Percentiles rank a stretch among this genome's conserved stretches.
These are phyloP conservation scores for Procambarus virginalis DNA, from an alignment of 1,140 invertebrate species.

Conservation along the genomic window DNA sequence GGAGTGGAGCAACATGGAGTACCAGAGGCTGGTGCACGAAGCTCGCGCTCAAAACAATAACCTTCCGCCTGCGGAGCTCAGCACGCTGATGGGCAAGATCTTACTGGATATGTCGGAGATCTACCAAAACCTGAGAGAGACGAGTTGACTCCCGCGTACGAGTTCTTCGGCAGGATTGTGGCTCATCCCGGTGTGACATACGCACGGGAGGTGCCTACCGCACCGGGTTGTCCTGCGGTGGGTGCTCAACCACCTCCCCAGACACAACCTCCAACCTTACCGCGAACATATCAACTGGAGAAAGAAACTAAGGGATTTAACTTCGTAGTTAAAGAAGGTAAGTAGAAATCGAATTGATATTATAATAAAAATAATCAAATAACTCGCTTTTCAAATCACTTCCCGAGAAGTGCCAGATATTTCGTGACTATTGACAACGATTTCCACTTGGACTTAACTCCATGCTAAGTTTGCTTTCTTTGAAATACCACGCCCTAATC, in stretches of 20 bases:
- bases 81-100: background rate
- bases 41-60: background rate
- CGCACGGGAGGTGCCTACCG: background rate
- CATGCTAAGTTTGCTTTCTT: too few relatives aligned
- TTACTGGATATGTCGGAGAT: background rate
- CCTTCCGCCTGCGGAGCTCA: constrained; percentile 5
- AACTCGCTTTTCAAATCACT: too few relatives aligned
- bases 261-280: background rate
- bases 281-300: background rate
- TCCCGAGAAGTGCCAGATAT: too few relatives aligned
- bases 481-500: too few relatives aligned
- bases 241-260: background rate
- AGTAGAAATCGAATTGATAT: background rate
- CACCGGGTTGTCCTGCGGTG: background rate
- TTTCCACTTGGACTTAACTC: too few relatives aligned
- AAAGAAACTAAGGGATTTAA: background rate
- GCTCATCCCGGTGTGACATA: background rate
- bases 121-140: background rate
- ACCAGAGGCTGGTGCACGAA: constrained; percentile 6
- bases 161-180: background rate
- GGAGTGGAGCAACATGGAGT: background rate
- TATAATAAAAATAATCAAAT: background rate
- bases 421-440: too few relatives aligned
- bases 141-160: background rate
- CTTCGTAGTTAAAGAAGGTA: background rate